Conservation (phyloP, 2,888 invertebrate genomes). For the Himalopsyche anomala region DNA sequence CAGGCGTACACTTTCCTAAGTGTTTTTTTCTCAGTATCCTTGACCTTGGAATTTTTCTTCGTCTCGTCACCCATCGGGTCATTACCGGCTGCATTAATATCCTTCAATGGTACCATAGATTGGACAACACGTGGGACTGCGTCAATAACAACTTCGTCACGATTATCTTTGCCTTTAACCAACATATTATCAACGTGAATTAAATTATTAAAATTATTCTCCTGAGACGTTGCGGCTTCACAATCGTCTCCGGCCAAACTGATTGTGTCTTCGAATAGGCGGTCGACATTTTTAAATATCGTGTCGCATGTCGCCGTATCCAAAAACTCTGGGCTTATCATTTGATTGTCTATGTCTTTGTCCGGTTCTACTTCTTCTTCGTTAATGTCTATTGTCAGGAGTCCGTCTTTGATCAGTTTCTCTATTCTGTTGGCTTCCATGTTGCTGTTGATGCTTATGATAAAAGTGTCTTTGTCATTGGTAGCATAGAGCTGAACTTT, state of each 20-base stretch:
- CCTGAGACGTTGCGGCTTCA: not conserved
- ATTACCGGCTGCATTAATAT: not conserved
- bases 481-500: slow-evolving; percentile 53
- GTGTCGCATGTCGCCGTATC: slow-evolving; percentile 23
- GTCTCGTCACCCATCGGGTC: not conserved
- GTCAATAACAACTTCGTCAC: not conserved
- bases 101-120: not conserved
- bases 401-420: slow-evolving; percentile 56
- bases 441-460: slow-evolving; percentile 59
- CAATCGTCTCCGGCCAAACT: slow-evolving; percentile 36
- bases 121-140: not conserved
- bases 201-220: not conserved
- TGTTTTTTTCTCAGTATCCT: not conserved
- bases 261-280: not conserved
- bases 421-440: slow-evolving; percentile 55
- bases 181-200: not conserved
- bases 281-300: slow-evolving; percentile 11
- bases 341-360: not conserved
- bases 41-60: no score
- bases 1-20: slow-evolving; percentile 46
- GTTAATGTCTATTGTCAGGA: slow-evolving; percentile 57
- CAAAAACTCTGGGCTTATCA: slow-evolving; percentile 22
- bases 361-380: slow-evolving; percentile 22
- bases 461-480: slow-evolving; percentile 58
- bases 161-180: not conserved